Conservation (phyloP, 2,113 vertebrate genomes). For the Charina bottae region DNA sequence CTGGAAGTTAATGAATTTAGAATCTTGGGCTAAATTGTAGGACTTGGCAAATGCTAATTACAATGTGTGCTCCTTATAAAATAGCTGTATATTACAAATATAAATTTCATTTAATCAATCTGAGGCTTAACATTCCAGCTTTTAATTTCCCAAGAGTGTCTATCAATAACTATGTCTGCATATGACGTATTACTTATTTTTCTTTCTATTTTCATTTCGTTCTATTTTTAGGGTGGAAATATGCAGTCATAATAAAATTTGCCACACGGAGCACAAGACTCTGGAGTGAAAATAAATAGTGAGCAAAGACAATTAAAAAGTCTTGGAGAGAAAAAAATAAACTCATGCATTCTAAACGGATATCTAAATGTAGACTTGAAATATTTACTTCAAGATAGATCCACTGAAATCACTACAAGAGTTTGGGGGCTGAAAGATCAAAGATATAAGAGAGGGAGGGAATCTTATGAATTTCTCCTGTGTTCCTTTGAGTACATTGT, state of each 20-base stretch:
- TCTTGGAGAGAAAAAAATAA: background rate
- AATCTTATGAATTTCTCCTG: conserved; percentile 10
- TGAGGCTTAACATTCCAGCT: background rate
- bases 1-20: background rate
- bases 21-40: background rate
- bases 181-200: background rate
- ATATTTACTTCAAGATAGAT: background rate
- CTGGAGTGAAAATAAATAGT: background rate
- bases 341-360: background rate
- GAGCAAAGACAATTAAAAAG: background rate
- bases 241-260: background rate
- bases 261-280: background rate
- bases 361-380: background rate
- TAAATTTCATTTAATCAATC: background rate
- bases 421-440: background rate
- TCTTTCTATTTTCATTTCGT: conserved; percentile 17
- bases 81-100: background rate
- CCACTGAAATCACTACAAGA: background rate
- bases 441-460: background rate
- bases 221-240: conserved; percentile 13
- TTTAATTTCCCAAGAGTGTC: background rate
- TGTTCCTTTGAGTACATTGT: conserved; percentile 5
- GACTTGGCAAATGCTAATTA: background rate
- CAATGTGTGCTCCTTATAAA: background rate
- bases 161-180: background rate